phyloP scores from a whole-genome alignment of 1,140 invertebrate species.

The Chironomus striatipennis region DNA sequence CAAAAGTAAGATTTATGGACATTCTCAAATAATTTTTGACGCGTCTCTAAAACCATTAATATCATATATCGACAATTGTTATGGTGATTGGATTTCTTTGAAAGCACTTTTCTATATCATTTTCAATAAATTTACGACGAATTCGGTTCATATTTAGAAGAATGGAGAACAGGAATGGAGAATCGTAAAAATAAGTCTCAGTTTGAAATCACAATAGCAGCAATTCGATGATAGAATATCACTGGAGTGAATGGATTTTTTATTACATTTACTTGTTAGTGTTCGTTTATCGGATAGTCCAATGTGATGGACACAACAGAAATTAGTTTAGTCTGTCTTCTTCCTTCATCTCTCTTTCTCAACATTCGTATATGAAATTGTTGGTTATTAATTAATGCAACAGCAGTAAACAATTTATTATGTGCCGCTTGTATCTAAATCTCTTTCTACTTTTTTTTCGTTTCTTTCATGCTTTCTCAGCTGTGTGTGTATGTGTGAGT shows the following conservation, averaged over 20 bases:
- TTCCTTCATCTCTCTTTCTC: too few relatives aligned
- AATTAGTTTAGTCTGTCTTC: too few relatives aligned
- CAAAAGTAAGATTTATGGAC: background rate
- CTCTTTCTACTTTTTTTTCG: background rate
- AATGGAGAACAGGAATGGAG: background rate
- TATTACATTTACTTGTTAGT: background rate
- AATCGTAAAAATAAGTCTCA: background rate
- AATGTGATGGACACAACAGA: too few relatives aligned
- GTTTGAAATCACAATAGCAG: background rate
- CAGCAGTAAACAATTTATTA: slow-evolving; percentile 22
- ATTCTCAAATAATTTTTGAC: background rate
- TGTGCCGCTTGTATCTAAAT: slow-evolving; percentile 5
- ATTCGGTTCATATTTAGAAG: too few relatives aligned
- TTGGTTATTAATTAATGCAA: slow-evolving; percentile 21
- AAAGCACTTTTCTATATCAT: background rate
- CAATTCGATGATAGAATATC: background rate
- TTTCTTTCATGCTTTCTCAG: background rate
- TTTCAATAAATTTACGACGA: too few relatives aligned
- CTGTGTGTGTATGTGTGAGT: too few relatives aligned
- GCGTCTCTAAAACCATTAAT: slow-evolving; percentile 12
- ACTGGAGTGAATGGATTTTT: background rate
- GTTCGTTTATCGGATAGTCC: too few relatives aligned
- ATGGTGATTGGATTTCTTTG: background rate
- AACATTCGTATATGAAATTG: background rate
- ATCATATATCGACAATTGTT: background rate